Conservation (phyloP, 2,113 vertebrate species). For the Salvator merianae region DNA sequence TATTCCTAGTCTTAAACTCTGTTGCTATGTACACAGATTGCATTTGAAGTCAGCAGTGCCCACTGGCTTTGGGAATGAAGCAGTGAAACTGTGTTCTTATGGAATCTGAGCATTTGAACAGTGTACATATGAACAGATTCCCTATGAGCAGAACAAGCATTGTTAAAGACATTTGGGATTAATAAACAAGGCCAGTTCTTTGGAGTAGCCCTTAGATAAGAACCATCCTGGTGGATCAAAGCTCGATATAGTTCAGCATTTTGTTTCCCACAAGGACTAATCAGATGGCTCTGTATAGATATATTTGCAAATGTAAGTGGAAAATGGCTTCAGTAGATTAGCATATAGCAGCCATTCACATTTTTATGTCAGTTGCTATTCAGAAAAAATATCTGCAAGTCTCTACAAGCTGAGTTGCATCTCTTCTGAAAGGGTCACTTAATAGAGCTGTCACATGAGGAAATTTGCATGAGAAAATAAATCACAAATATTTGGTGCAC, state of each 20-base stretch:
- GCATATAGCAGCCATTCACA: constrained; percentile 57
- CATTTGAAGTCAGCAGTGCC: no score
- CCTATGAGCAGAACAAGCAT: no score
- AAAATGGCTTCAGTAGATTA: constrained; percentile 57
- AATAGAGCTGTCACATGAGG: constrained; percentile 1
- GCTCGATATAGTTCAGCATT: not conserved
- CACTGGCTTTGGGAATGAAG: no score
- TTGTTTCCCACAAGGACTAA: not conserved
- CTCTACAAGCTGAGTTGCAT: constrained; percentile 48
- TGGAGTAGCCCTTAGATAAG: no score
- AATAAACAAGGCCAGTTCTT: no score
- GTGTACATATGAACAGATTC: no score
- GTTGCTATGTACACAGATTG: no score
- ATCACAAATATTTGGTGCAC: constrained; percentile 56
- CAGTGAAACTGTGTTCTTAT: no score
- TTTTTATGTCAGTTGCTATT: constrained; percentile 66
- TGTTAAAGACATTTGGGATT: no score
- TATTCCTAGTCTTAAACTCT: no score
- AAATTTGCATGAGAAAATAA: constrained; percentile 40
- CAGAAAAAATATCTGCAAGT: constrained; percentile 62
- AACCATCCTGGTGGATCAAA: not conserved
- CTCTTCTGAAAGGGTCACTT: constrained; percentile 65
- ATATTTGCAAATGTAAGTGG: constrained; percentile 54
- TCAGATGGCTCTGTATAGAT: constrained; percentile 27
- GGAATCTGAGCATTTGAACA: no score